Conservation (phyloP, 2,888 invertebrate species). For the Ecliptopera silaceata region DNA sequence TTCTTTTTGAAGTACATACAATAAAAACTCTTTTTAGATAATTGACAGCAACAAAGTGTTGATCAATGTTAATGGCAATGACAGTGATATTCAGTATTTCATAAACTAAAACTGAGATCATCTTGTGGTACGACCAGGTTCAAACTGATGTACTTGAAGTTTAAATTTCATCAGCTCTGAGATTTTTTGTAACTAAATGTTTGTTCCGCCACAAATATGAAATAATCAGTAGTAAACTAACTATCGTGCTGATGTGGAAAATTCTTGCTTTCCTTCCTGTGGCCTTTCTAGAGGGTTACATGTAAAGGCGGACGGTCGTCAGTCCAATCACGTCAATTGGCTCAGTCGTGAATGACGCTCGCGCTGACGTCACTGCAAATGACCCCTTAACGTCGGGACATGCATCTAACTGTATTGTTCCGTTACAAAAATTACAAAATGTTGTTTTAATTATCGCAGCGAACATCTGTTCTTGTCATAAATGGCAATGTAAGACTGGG, state of each 20-base stretch:
- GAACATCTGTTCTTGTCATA: conserved; percentile 27
- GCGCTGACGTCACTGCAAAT: conserved; percentile 74
- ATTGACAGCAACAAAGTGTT: no score
- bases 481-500: conserved; percentile 15
- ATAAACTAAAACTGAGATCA: no score
- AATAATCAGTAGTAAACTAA: background rate
- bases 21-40: no score
- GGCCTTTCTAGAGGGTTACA: conserved; percentile 26
- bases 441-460: conserved; percentile 19
- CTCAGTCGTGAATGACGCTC: conserved; percentile 71
- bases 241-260: conserved; percentile 1
- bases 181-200: no score
- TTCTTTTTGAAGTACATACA: no score
- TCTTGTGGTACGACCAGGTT: no score
- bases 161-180: no score
- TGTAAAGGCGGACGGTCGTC: conserved; percentile 37
- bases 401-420: conserved; percentile 59
- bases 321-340: conserved; percentile 75
- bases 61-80: no score
- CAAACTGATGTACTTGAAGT: no score
- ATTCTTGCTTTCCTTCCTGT: conserved; percentile 16
- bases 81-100: no score
- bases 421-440: conserved; percentile 50
- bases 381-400: conserved; percentile 63
- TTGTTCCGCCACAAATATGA: background rate